Evolutionary conservation across 2,797 vertebrate genomes (phyloP).

Genomic region (Huso huso): DNA sequence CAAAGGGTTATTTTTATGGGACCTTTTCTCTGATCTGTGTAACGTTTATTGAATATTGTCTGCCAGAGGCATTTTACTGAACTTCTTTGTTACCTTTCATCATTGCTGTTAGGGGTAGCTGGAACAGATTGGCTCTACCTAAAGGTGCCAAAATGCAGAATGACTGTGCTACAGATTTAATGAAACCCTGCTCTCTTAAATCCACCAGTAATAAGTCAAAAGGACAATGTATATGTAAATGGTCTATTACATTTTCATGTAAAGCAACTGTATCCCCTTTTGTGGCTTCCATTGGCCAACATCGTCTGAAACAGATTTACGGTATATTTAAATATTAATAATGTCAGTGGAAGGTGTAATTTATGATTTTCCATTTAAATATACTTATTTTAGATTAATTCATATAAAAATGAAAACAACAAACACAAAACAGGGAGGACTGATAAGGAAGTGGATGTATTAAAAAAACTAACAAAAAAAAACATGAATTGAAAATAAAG

Average conservation of each 20-base stretch:
- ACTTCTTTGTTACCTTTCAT: slow-evolving; percentile 53
- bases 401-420: too few relatives aligned
- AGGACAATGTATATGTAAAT: slow-evolving; percentile 66
- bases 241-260: slow-evolving; percentile 60
- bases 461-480: too few relatives aligned
- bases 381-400: too few relatives aligned
- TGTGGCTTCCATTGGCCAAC: slow-evolving; percentile 35
- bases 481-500: too few relatives aligned
- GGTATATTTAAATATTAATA: slow-evolving; percentile 11
- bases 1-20: too few relatives aligned
- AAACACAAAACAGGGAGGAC: too few relatives aligned
- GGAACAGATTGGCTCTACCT: slow-evolving; percentile 49
- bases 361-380: slow-evolving; percentile 8
- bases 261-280: slow-evolving; percentile 50
- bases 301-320: slow-evolving; percentile 28
- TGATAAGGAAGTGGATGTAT: too few relatives aligned
- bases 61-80: slow-evolving; percentile 70
- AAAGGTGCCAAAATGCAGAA: slow-evolving; percentile 55
- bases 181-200: slow-evolving; percentile 53
- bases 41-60: slow-evolving; percentile 24
- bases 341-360: slow-evolving; percentile 12
- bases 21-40: too few relatives aligned
- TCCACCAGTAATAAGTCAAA: slow-evolving; percentile 47
- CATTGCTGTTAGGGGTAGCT: slow-evolving; percentile 33
- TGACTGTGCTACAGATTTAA: slow-evolving; percentile 26